Conservation (phyloP, 53 echinoderm and acorn worm species). For the Glandiceps talaboti region DNA sequence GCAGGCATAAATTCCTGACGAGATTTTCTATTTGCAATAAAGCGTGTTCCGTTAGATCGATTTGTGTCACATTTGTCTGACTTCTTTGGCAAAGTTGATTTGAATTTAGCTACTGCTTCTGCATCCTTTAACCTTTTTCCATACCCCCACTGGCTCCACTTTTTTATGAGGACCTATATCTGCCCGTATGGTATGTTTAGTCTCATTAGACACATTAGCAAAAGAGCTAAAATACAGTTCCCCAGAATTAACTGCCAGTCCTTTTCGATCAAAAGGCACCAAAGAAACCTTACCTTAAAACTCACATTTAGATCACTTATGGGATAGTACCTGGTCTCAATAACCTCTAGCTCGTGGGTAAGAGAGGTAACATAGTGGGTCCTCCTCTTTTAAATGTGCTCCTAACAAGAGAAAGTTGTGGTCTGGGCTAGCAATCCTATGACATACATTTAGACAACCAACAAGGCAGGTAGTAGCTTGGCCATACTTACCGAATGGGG, state of each 20-base stretch:
- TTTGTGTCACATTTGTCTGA: too few species aligned
- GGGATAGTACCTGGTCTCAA: background rate
- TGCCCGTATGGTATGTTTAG: too few species aligned
- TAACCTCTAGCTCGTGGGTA: background rate
- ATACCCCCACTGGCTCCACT: background rate
- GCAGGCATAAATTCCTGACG: background rate
- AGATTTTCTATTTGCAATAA: background rate
- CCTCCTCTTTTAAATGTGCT: background rate
- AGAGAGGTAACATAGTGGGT: background rate
- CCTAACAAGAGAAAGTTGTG: background rate
- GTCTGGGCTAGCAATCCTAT: background rate
- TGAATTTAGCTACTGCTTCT: background rate
- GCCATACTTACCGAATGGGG: background rate
- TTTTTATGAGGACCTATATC: too few species aligned
- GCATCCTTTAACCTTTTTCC: background rate
- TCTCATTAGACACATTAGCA: too few species aligned
- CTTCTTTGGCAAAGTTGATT: background rate
- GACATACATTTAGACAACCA: background rate
- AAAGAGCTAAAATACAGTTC: background rate
- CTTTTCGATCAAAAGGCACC: background rate
- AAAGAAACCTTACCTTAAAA: background rate
- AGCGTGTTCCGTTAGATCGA: background rate
- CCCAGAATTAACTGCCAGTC: background rate
- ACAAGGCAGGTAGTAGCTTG: background rate
- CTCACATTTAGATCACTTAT: background rate